Evolutionary conservation across 2,113 vertebrate species (phyloP), one percentile per base, ranked within the genome.

Genomic region (Indri indri): DNA sequence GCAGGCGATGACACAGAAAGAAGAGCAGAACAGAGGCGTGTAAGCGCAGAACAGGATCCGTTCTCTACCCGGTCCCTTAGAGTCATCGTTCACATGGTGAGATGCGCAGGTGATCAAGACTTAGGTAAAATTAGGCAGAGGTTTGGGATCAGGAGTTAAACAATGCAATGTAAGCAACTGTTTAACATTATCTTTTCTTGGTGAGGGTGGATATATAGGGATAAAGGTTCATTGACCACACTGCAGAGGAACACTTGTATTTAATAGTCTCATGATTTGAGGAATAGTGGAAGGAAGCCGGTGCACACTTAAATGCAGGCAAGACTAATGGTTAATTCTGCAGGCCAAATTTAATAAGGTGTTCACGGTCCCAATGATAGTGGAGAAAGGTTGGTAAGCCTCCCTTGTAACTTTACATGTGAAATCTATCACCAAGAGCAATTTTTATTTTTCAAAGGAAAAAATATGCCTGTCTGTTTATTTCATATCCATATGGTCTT

Each of bases 41-140:
- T 34, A 16, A 16, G 23, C 2, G 4, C 8, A 9, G 4, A 2
- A 14, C 27, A 30, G 22, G 0, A 0, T n/a, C 7, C 27, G 5
- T 25, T 54, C 32, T 61, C 59, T 22, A 14, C 6, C 65, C 18
- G 13, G 4, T 17, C n/a, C n/a, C 34, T 45, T 47, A 3, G 3
- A 47, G 4, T 52, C 63, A 25, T 5, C 0, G 0, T 17, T 65
- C 42, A 30, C 8, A 1, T 13, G 34, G 22, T 27, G 20, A 85
- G 54, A 42, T 65, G 12, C 20, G 30, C 61, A 65, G 8, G 34
- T 1, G 5, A 27, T 87, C 10, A 42, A 80, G 80, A 70, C 4
- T 65, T 61, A 4, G 0, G 16, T 27, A 30, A 73, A 90, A 42
- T 50, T 2, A 37, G 10, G 3, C 3, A 45, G 34, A 54, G 25